Evolutionary conservation across 1,140 invertebrate genomes (phyloP), one percentile per base, ranked within the genome.

Genomic region (Drosophila sp.): DNA sequence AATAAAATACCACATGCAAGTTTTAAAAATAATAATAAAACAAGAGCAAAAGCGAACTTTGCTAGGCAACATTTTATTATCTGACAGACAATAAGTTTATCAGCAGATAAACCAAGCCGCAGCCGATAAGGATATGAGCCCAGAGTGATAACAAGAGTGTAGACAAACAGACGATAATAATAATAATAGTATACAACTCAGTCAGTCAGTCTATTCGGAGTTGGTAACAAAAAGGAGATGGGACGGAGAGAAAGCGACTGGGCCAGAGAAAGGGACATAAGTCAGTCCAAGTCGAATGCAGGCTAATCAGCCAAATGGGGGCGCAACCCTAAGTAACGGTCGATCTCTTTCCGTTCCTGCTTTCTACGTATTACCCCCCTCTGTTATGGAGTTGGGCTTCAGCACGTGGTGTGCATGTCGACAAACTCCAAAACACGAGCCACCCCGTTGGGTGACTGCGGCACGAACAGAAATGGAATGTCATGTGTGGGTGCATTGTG

Each of bases 121-220:
- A 70, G 44, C 62, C 70, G 83, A 86, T 86, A 86, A 87, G 83
- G 79, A 72, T 56, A 56, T 79, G 74, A 85, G 81, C 67, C 80
- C 78, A 66, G 56, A 58, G 82, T 81, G 81, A 85, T 86, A 85
- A 87, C 71, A 70, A 62, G 72, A 77, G 70, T 64, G 69, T 73
- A 70, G 76, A 86, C 83, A 86, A 87, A 86, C 83, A 86, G 62
- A 87, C 79, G 76, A 83, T 86, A 86, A 86, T 86, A 86, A 87
- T 87, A 86, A 86, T 86, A 86, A 86, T 61, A 87, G 83, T 83
- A 78, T 72, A 79, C 70, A 82, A 75, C 64, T 65, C 70, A 80
- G 61, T 72, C 79, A 66, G 57, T 30, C 30, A 4, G 30, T 71
- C 69, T 29, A 84, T 67, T 70, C 50, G 72, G 80, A 75, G 74